Evolutionary conservation across 2,797 vertebrate species (phyloP).

Genomic region (Neosalanx taihuensis): DNA sequence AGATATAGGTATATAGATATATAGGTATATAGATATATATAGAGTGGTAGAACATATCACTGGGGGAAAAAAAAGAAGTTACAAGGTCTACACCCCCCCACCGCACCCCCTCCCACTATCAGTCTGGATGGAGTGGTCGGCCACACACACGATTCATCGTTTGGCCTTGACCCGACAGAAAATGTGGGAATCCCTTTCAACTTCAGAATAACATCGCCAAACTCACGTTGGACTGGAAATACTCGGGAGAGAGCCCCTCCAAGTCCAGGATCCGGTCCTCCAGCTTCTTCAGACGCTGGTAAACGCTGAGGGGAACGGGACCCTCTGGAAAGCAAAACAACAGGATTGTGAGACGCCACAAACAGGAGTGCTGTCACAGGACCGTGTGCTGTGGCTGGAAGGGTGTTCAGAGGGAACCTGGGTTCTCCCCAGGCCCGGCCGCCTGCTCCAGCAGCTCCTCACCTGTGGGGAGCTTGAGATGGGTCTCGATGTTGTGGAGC

Average conservation of each 20-base stretch:
- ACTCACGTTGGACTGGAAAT: slow-evolving; percentile 93
- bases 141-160: too few relatives aligned
- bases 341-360: not conserved
- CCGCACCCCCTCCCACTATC: too few relatives aligned
- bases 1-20: too few relatives aligned
- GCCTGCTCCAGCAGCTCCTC: not conserved
- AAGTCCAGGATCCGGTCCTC: slow-evolving; percentile 97
- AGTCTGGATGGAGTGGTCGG: too few relatives aligned
- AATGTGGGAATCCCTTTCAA: not conserved
- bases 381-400: too few relatives aligned
- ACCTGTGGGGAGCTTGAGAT: slow-evolving; percentile 89
- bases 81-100: too few relatives aligned
- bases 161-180: too few relatives aligned
- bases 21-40: too few relatives aligned
- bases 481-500: slow-evolving; percentile 90
- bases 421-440: not conserved
- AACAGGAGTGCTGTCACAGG: not conserved
- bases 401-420: too few relatives aligned
- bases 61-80: too few relatives aligned
- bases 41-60: too few relatives aligned
- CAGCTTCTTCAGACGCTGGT: slow-evolving; percentile 94
- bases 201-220: not conserved
- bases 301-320: slow-evolving; percentile 90
- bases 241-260: slow-evolving; percentile 97
- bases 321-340: slow-evolving; percentile 72